Conservation (phyloP, 2,888 invertebrate species). For the Lypha dubia region DNA sequence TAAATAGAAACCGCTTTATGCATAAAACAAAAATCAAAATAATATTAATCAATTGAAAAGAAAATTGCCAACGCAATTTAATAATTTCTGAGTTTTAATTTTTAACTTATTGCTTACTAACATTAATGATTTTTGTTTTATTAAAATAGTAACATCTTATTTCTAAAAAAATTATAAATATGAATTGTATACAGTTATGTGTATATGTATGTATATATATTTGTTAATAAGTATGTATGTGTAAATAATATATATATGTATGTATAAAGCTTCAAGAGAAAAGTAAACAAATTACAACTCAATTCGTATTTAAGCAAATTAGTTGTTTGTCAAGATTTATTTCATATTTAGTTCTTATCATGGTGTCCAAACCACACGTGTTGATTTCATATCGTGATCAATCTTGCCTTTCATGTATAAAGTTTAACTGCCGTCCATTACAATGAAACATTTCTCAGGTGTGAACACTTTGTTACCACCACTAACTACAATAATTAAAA, state of each 20-base stretch:
- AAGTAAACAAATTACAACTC: conserved; percentile 21
- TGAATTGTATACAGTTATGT: conserved; percentile 52
- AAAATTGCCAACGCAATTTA: conserved; percentile 23
- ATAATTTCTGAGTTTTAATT: conserved; percentile 14
- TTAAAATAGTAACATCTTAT: conserved; percentile 70
- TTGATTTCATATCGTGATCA: not conserved
- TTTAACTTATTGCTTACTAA: conserved; percentile 47
- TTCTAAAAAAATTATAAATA: conserved; percentile 59
- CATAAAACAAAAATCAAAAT: conserved; percentile 50
- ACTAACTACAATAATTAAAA: not conserved
- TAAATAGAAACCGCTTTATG: conserved; percentile 27
- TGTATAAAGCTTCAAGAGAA: conserved; percentile 22
- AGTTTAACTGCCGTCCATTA: not conserved
- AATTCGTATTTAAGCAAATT: conserved; percentile 9
- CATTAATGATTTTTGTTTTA: conserved; percentile 60
- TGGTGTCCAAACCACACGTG: not conserved
- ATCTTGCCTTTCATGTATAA: not conserved
- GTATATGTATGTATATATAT: conserved; percentile 16
- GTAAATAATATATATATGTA: conserved; percentile 52
- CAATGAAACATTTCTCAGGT: not conserved
- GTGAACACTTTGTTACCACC: not conserved
- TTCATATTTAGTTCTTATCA: no score
- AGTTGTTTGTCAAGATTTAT: not conserved
- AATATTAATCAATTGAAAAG: conserved; percentile 25
- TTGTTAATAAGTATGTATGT: conserved; percentile 38